Conservation (phyloP, 2,113 vertebrate genomes). For the Myodes glareolus region DNA sequence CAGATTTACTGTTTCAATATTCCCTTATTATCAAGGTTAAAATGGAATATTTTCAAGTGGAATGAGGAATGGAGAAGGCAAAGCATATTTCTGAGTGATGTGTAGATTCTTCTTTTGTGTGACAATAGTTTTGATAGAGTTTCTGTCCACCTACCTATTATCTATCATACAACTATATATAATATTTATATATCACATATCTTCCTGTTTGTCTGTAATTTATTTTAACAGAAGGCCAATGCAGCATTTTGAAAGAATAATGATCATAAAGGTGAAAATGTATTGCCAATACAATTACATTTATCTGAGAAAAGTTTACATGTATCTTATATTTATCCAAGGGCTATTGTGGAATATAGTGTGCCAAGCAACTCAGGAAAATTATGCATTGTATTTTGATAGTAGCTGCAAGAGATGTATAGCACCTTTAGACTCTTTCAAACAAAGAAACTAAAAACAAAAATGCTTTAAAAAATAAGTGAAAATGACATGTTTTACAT, state of each 20-base stretch:
- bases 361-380: neutral
- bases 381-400: neutral
- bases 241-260: neutral
- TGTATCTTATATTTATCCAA: neutral
- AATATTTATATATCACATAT: neutral
- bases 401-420: neutral
- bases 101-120: neutral
- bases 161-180: neutral
- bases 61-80: neutral
- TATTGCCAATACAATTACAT: neutral
- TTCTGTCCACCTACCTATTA: neutral
- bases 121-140: neutral
- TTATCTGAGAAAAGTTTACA: neutral
- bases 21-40: neutral
- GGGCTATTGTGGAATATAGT: neutral
- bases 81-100: neutral
- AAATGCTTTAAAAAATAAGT: neutral
- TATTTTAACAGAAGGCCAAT: neutral
- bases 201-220: neutral
- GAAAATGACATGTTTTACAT: neutral
- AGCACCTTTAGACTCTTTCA: neutral
- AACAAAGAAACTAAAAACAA: neutral
- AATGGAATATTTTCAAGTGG: neutral
- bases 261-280: neutral
- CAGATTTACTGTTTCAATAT: neutral